Conservation (phyloP, 2,888 invertebrate species). For the Lochmaea crataegi region DNA sequence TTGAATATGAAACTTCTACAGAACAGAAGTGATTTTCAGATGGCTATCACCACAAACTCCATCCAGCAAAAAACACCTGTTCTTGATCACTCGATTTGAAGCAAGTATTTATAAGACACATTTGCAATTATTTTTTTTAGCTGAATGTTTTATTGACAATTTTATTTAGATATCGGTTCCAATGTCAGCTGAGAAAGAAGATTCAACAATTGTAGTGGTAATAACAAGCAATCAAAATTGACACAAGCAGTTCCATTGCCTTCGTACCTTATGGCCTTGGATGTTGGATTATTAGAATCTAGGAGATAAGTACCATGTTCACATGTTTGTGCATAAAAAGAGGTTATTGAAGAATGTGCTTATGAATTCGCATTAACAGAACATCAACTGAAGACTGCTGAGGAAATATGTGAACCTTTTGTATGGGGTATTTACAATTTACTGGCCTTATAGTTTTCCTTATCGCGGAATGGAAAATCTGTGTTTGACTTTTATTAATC, state of each 20-base stretch:
- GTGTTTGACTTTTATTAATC: constrained; percentile 94
- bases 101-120: constrained; percentile 60
- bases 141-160: constrained; percentile 32
- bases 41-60: constrained; percentile 92
- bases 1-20: constrained; percentile 82
- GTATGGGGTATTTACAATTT: constrained; percentile 92
- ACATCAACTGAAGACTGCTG: constrained; percentile 83
- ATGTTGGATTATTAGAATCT: constrained; percentile 83
- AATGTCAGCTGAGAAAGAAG: constrained; percentile 85
- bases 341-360: constrained; percentile 83
- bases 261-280: constrained; percentile 90
- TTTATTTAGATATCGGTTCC: constrained; percentile 75
- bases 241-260: constrained; percentile 86
- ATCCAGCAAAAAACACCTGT: constrained; percentile 86
- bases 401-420: constrained; percentile 87
- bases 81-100: constrained; percentile 86
- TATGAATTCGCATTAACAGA: constrained; percentile 93
- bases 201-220: constrained; percentile 61
- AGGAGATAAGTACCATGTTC: constrained; percentile 83
- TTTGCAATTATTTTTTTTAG: neutral
- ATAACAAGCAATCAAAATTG: constrained; percentile 70
- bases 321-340: constrained; percentile 91
- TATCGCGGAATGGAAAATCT: constrained; percentile 99
- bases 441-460: constrained; percentile 92
- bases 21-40: constrained; percentile 87